Evolutionary conservation across 2,888 invertebrate genomes (phyloP).

Genomic region (Apodemia mormo): DNA sequence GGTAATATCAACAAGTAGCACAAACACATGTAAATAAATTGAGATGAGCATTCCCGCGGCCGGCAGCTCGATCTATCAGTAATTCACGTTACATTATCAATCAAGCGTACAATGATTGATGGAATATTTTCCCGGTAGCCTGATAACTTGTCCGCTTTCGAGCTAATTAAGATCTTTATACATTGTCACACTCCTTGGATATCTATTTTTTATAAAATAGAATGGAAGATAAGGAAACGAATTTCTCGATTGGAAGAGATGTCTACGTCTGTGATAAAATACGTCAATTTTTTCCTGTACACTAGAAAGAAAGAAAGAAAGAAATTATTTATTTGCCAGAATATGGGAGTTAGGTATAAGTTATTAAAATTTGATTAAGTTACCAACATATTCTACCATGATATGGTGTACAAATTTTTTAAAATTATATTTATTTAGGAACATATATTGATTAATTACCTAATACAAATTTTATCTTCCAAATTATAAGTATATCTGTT

Average conservation of each 20-base stretch:
- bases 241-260: background rate
- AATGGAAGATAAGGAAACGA: constrained; percentile 20
- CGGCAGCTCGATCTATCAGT: constrained; percentile 71
- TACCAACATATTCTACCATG: no score
- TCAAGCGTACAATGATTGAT: constrained; percentile 76
- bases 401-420: no score
- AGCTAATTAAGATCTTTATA: constrained; percentile 68
- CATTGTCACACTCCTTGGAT: constrained; percentile 13
- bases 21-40: constrained; percentile 80
- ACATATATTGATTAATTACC: no score
- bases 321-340: no score
- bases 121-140: constrained; percentile 77
- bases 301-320: no score
- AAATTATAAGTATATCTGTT: no score
- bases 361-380: no score
- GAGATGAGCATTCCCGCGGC: constrained; percentile 69
- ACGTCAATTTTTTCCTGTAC: no score
- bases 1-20: constrained; percentile 76
- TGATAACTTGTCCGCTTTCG: constrained; percentile 73
- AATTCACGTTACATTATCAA: constrained; percentile 79
- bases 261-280: no score
- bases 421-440: no score
- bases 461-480: no score
- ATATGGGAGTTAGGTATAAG: no score
- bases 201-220: constrained; percentile 5